Evolutionary conservation across 2,888 invertebrate species (phyloP).

Genomic region (Psylliodes chrysocephalus): DNA sequence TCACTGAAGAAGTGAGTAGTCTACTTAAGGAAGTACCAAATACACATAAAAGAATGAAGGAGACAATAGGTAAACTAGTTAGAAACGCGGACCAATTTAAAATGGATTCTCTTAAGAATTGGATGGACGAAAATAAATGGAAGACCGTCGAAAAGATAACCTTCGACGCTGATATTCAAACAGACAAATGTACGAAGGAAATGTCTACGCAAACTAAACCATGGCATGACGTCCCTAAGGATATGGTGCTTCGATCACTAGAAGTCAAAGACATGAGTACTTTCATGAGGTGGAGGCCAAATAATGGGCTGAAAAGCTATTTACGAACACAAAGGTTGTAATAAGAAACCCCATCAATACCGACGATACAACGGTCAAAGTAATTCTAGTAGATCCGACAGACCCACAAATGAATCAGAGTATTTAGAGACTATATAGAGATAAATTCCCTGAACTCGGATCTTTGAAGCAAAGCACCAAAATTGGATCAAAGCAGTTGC

Average conservation of each 20-base stretch:
- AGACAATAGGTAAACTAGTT: no score
- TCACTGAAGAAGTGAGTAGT: no score
- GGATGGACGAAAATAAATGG: background rate
- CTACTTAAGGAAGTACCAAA: no score
- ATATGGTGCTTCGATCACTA: background rate
- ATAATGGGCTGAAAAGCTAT: background rate
- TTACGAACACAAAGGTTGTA: background rate
- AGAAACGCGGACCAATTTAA: no score
- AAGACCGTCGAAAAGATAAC: background rate
- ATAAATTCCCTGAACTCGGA: no score
- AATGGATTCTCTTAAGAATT: no score
- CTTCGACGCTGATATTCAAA: background rate
- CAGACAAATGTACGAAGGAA: background rate
- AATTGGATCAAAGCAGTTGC: no score
- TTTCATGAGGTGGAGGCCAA: background rate
- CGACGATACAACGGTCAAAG: slow-evolving; percentile 10
- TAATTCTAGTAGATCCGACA: slow-evolving; percentile 20
- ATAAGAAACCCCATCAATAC: slow-evolving; percentile 7
- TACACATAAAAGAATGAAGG: no score
- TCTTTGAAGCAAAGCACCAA: no score
- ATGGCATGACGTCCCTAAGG: background rate
- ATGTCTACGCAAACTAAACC: background rate
- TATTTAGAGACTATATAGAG: slow-evolving; percentile 25
- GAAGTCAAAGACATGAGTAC: background rate
- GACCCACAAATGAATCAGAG: slow-evolving; percentile 22